phyloP scores from a whole-genome alignment of 2,113 vertebrate genomes.

The Riparia riparia region DNA sequence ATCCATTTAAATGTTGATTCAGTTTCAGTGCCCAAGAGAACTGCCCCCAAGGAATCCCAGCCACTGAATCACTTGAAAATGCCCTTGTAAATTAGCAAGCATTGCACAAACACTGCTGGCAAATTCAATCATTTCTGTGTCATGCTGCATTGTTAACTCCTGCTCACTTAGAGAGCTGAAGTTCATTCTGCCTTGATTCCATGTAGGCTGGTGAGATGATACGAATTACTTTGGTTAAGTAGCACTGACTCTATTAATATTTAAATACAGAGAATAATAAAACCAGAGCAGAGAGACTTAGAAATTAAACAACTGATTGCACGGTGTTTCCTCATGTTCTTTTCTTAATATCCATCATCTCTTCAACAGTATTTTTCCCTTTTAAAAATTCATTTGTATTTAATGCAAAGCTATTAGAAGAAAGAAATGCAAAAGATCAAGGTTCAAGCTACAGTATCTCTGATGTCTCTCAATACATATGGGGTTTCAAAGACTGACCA shows the following conservation, averaged over 20 bases:
- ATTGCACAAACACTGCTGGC: conserved; percentile 32
- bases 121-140: conserved; percentile 69
- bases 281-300: conserved; percentile 18
- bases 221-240: conserved; percentile 17
- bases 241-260: conserved; percentile 48
- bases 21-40: conserved; percentile 38
- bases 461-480: background rate
- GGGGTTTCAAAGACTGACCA: background rate
- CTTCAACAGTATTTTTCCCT: background rate
- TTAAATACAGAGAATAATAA: conserved; percentile 40
- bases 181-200: conserved; percentile 39
- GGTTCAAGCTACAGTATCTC: background rate
- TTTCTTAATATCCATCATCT: background rate
- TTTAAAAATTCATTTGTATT: background rate
- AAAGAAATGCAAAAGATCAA: background rate
- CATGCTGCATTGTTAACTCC: conserved; percentile 34
- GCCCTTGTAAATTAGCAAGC: conserved; percentile 61
- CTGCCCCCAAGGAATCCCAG: conserved; percentile 45
- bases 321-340: background rate
- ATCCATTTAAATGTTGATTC: conserved; percentile 50
- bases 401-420: background rate
- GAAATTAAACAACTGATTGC: background rate
- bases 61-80: conserved; percentile 50
- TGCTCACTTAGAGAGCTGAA: conserved; percentile 39
- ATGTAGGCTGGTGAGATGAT: conserved; percentile 22